These are phyloP conservation scores for Apantesis nais DNA, from an alignment of 2,888 invertebrate species.

Conservation along the genomic window DNA sequence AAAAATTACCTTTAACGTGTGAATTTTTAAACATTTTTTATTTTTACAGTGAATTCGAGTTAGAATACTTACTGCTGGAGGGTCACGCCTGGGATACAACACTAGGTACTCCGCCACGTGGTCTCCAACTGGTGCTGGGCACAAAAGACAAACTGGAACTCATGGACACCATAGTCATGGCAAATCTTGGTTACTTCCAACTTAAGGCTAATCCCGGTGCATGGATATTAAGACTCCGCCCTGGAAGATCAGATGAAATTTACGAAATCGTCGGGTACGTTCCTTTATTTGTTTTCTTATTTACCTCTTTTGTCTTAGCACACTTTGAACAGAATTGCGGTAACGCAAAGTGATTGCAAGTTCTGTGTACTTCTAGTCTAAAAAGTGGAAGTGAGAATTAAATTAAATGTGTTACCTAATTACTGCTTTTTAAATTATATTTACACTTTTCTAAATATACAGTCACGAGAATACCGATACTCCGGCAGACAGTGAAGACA, in stretches of 20 bases:
- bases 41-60: constrained; percentile 93
- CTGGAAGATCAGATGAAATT: constrained; percentile 97
- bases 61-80: constrained; percentile 97
- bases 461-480: constrained; percentile 93
- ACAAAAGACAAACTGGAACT: constrained; percentile 91
- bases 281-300: background rate
- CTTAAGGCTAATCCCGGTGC: constrained; percentile 99
- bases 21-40: background rate
- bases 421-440: background rate
- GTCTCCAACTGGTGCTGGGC: constrained; percentile 97
- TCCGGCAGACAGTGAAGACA: constrained; percentile 88
- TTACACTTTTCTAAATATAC: background rate
- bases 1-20: no score
- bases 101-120: constrained; percentile 97
- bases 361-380: no score
- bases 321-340: background rate
- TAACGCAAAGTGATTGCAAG: no score
- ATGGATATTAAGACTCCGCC: constrained; percentile 95
- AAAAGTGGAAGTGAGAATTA: no score
- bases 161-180: constrained; percentile 99
- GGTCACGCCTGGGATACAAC: constrained; percentile 97
- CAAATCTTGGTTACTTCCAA: constrained; percentile 98
- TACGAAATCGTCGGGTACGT: constrained; percentile 93
- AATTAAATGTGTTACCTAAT: background rate
- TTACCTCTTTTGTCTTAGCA: background rate